Evolutionary conservation across 1,140 invertebrate species (phyloP).

Genomic region (Zaprionus ornatus): DNA sequence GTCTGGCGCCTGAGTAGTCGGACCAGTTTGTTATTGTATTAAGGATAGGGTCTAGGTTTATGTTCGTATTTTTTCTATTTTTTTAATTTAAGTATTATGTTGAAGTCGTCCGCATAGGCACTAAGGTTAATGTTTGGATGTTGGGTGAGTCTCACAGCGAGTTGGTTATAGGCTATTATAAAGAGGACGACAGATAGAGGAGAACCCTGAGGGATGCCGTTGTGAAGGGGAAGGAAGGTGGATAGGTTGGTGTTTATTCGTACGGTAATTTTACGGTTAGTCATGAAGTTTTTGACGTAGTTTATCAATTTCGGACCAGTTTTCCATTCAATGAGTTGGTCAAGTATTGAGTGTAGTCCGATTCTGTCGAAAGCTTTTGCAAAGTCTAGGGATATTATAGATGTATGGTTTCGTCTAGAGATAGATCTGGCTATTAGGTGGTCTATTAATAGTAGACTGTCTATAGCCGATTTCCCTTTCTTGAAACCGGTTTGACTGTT

Average conservation of each 20-base stretch:
- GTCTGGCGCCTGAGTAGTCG: constrained; percentile 17
- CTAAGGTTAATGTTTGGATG: constrained; percentile 19
- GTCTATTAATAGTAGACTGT: constrained; percentile 17
- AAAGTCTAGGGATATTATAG: constrained; percentile 20
- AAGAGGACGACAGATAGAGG: constrained; percentile 9
- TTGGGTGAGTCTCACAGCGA: constrained; percentile 1
- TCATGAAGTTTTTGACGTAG: constrained; percentile 27
- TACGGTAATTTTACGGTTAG: constrained; percentile 24
- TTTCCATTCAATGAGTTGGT: constrained; percentile 23
- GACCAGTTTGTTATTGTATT: constrained; percentile 25
- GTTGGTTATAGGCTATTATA: constrained; percentile 9
- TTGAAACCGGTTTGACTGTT: not conserved
- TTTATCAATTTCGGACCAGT: constrained; percentile 18
- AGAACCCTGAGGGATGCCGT: constrained; percentile 14
- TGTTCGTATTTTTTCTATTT: constrained; percentile 23
- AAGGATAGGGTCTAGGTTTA: constrained; percentile 26
- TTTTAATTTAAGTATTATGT: constrained; percentile 24
- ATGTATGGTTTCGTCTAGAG: constrained; percentile 18
- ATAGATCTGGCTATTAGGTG: constrained; percentile 17
- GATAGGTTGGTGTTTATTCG: constrained; percentile 9
- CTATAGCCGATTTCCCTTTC: not conserved
- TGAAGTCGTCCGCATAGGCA: constrained; percentile 42
- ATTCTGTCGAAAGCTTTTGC: constrained; percentile 27
- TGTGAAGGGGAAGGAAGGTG: not conserved
- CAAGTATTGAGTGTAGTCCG: constrained; percentile 23